Percentiles rank a stretch among this genome's conserved stretches.
phyloP scores from a whole-genome alignment of 2,113 vertebrate genomes.

The Halcyon malimbica region DNA sequence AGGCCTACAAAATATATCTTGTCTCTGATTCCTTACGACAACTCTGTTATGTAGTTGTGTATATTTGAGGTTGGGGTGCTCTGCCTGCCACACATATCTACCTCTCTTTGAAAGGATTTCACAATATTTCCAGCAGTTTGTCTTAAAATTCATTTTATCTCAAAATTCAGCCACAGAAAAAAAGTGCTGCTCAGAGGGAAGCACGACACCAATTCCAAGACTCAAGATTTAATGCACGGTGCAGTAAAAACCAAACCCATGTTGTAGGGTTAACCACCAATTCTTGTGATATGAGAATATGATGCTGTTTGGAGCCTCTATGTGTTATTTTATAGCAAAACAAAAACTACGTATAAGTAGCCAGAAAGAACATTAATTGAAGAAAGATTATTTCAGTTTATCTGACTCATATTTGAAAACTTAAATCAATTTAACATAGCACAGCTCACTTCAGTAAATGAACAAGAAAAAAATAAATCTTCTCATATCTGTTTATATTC shows the following conservation, averaged over 20 bases:
- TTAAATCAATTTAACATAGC: not conserved
- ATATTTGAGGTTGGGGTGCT: not conserved
- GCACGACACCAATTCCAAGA: not conserved
- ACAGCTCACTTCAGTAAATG: not conserved
- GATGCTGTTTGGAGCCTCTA: not conserved
- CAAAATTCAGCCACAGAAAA: not conserved
- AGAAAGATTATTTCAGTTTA: conserved; percentile 15
- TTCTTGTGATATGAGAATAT: rapidly evolving
- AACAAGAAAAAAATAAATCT: not conserved
- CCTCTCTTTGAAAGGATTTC: not conserved
- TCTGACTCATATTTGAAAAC: conserved; percentile 18
- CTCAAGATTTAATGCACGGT: not conserved
- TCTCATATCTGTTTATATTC: conserved; percentile 39
- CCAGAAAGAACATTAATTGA: not conserved
- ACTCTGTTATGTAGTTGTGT: not conserved
- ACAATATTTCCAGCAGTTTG: not conserved
- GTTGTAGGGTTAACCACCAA: not conserved
- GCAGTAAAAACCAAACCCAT: not conserved
- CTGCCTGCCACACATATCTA: not conserved
- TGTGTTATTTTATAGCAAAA: not conserved
- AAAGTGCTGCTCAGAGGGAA: not conserved
- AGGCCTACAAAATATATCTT: not conserved
- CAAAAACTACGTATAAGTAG: not conserved
- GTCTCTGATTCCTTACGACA: not conserved
- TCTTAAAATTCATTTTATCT: not conserved